phyloP scores from a whole-genome alignment of 2,113 vertebrate species.

The Polyodon spathula region DNA sequence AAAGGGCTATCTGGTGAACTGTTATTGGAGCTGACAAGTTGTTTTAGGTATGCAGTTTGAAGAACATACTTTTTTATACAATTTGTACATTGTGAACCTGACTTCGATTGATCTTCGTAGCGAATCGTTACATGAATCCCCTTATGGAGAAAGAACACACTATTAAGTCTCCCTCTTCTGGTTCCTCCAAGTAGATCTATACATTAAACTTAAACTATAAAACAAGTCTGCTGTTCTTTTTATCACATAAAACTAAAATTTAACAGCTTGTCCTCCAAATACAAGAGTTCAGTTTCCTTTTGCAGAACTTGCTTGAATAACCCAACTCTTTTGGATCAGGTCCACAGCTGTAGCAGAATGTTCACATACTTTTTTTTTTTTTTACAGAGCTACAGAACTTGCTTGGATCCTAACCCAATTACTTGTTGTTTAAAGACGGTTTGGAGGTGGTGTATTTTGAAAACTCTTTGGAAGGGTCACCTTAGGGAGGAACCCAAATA shows the following conservation, averaged over 20 bases:
- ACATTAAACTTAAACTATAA: constrained; percentile 8
- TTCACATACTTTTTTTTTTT: not conserved
- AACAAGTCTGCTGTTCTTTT: not conserved
- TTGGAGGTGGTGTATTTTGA: constrained; percentile 15
- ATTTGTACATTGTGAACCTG: constrained; percentile 10
- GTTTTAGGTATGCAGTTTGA: constrained; percentile 16
- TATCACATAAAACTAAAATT: not conserved
- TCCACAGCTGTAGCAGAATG: not conserved
- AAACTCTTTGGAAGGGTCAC: constrained; percentile 21
- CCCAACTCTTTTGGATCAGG: not conserved
- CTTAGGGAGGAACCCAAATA: constrained; percentile 1
- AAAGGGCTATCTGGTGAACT: not conserved
- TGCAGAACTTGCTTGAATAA: not conserved
- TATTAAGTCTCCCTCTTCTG: not conserved
- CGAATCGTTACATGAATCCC: constrained; percentile 19
- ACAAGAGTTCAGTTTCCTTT: not conserved
- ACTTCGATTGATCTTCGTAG: constrained; percentile 14
- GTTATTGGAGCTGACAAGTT: constrained; percentile 14
- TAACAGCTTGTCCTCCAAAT: not conserved
- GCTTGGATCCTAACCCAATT: not conserved
- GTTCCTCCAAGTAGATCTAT: constrained; percentile 11
- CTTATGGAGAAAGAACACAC: constrained; percentile 15
- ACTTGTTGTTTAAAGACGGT: not conserved
- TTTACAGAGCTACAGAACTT: not conserved
- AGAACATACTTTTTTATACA: constrained; percentile 1